Conservation (phyloP, 2,888 invertebrate genomes). For the Doris montereyensis region DNA sequence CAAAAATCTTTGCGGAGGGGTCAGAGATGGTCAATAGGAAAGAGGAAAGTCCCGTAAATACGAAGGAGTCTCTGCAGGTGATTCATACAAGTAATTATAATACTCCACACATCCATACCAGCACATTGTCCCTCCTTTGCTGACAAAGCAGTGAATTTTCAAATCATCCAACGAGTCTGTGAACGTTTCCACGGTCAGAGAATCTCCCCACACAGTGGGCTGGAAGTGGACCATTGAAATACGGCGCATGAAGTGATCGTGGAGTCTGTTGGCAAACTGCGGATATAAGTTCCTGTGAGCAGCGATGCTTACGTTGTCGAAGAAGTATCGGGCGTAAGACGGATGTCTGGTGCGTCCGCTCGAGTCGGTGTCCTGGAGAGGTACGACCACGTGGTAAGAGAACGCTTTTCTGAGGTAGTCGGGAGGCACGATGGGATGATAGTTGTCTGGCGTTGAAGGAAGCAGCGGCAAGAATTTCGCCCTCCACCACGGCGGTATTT, state of each 20-base stretch:
- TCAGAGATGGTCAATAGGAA: too few species aligned
- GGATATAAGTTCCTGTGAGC: constrained; percentile 40
- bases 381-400: constrained; percentile 42
- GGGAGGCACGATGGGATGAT: constrained; percentile 33
- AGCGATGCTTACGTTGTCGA: constrained; percentile 47
- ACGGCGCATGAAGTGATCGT: constrained; percentile 34
- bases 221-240: constrained; percentile 37
- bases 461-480: constrained; percentile 45
- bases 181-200: constrained; percentile 43
- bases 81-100: constrained; percentile 28
- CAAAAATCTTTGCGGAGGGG: too few species aligned
- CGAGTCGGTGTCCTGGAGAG: constrained; percentile 44
- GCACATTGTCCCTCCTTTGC: constrained; percentile 39
- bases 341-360: constrained; percentile 44
- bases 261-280: constrained; percentile 30
- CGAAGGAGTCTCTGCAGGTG: constrained; percentile 32
- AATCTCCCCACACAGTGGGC: constrained; percentile 43
- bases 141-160: constrained; percentile 42
- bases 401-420: constrained; percentile 42
- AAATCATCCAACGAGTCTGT: constrained; percentile 37
- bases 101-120: constrained; percentile 47
- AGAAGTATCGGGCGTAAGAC: constrained; percentile 43
- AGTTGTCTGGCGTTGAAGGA: constrained; percentile 40
- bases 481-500: constrained; percentile 60
- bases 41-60: too few species aligned